Evolutionary conservation across 2,113 vertebrate species (phyloP).

Genomic region (Pseudorasbora parva): DNA sequence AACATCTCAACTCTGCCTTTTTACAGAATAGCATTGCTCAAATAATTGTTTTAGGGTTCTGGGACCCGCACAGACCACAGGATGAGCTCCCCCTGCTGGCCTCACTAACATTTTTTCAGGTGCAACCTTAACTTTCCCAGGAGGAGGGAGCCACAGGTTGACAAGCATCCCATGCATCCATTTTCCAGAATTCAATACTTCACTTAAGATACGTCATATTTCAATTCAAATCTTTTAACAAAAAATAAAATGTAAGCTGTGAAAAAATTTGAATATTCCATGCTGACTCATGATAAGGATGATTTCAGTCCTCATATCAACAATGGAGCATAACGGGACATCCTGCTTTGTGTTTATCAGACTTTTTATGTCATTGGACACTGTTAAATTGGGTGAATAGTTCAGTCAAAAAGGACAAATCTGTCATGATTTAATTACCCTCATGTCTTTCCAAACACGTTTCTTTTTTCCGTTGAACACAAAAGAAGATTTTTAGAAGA

Average conservation of each 20-base stretch:
- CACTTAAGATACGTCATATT: too few relatives aligned
- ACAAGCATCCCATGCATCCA: neutral
- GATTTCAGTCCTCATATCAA: too few relatives aligned
- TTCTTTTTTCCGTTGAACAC: neutral
- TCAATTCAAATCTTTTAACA: neutral
- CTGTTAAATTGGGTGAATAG: too few relatives aligned
- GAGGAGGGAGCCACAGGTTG: neutral
- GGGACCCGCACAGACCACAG: neutral
- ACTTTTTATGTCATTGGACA: too few relatives aligned
- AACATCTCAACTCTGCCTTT: neutral
- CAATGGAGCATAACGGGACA: neutral
- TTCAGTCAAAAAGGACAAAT: neutral
- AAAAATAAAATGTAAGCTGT: neutral
- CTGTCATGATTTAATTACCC: neutral
- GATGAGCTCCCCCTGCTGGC: slow-evolving; percentile 4
- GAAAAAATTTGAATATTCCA: neutral
- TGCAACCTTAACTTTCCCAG: neutral
- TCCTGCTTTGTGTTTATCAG: neutral
- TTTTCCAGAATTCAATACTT: neutral
- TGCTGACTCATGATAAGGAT: neutral
- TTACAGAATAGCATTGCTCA: neutral
- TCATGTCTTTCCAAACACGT: neutral
- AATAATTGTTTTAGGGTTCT: neutral
- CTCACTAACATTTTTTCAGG: neutral
- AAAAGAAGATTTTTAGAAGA: neutral